phyloP scores from a whole-genome alignment of 2,113 vertebrate genomes.

The Macroglossus sobrinus region DNA sequence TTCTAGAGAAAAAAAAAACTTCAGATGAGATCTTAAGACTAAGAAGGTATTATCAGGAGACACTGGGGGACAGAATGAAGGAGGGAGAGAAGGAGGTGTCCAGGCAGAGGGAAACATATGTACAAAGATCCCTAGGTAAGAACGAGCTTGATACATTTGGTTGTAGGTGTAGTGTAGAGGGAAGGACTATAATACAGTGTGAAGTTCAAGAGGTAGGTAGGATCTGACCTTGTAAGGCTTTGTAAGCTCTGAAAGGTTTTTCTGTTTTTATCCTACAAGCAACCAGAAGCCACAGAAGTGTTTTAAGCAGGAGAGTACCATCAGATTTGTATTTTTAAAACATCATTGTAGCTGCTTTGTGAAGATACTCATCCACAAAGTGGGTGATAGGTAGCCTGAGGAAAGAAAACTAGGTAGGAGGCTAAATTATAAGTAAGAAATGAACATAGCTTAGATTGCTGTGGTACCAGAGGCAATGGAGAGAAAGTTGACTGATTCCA shows the following conservation, averaged over 20 bases:
- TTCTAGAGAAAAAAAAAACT: neutral
- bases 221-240: neutral
- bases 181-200: neutral
- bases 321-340: neutral
- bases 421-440: neutral
- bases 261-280: neutral
- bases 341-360: neutral
- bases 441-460: neutral
- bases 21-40: neutral
- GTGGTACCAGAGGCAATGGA: neutral
- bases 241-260: neutral
- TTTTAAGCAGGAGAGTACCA: neutral
- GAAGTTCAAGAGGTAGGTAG: neutral
- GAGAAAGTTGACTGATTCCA: neutral
- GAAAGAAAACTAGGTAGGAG: neutral
- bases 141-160: neutral
- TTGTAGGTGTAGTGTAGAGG: neutral
- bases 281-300: neutral
- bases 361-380: neutral
- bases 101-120: neutral
- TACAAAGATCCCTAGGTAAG: neutral
- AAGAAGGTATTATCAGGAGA: neutral
- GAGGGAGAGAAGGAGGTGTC: neutral
- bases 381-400: neutral
- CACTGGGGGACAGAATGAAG: neutral